phyloP scores from a whole-genome alignment of 2,797 vertebrate species.

The Pogoniulus pusillus region DNA sequence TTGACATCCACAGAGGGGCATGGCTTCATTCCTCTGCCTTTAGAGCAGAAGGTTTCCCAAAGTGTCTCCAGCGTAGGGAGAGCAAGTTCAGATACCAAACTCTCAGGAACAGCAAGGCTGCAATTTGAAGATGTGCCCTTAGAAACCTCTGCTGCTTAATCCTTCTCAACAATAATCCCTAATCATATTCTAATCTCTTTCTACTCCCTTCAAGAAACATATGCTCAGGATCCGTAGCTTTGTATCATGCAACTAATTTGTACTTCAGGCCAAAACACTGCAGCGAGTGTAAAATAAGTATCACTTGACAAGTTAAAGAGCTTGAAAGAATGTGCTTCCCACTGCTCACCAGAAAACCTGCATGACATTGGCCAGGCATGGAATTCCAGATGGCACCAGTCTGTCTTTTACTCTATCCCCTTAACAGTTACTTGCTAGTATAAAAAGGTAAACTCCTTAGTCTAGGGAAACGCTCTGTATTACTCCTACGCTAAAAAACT shows the following conservation, averaged over 20 bases:
- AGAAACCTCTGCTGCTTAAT: slow-evolving; percentile 56
- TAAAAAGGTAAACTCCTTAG: background rate
- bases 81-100: background rate
- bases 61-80: background rate
- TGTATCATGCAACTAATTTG: background rate
- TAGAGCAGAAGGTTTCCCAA: background rate
- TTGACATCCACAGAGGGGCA: background rate
- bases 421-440: background rate
- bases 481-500: background rate
- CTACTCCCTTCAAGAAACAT: slow-evolving; percentile 26
- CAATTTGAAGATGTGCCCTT: slow-evolving; percentile 42
- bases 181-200: slow-evolving; percentile 59
- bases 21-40: background rate
- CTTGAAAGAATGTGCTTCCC: background rate
- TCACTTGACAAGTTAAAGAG: background rate
- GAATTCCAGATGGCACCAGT: background rate
- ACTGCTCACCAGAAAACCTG: background rate
- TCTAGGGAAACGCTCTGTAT: background rate
- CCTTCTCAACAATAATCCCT: slow-evolving; percentile 54
- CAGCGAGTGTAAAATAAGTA: background rate
- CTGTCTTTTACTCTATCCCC: background rate
- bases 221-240: background rate
- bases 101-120: background rate
- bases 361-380: background rate
- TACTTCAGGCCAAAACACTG: background rate